Percentiles rank a stretch among this genome's conserved stretches.
Evolutionary conservation across 2,888 invertebrate genomes (phyloP).

Genomic region (Glaucopsyche alexis): DNA sequence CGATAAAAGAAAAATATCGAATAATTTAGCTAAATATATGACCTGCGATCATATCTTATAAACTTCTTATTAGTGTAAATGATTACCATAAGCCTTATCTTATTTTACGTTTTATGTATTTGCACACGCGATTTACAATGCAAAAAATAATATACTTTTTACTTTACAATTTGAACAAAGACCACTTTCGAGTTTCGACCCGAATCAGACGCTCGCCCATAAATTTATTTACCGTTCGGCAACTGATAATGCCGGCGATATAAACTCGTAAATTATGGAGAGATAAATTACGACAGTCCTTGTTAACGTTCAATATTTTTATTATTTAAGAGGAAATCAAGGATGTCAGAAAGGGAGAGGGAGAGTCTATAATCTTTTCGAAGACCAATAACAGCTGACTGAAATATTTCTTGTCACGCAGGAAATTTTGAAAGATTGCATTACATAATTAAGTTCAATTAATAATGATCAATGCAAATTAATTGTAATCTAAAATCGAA

Average conservation of each 20-base stretch:
- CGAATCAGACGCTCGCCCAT: constrained; percentile 4
- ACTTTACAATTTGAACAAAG: constrained; percentile 14
- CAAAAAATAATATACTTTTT: constrained; percentile 1
- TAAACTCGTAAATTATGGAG: not conserved
- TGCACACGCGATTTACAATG: not conserved
- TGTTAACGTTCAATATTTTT: not conserved
- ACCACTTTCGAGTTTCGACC: constrained; percentile 5
- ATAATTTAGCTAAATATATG: not conserved
- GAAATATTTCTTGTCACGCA: no score
- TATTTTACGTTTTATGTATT: not conserved
- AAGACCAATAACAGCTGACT: no score
- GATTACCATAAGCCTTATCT: not conserved
- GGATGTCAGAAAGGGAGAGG: not conserved
- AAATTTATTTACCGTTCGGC: constrained; percentile 24
- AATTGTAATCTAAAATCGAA: no score
- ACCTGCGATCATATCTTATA: not conserved
- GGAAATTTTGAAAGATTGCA: no score
- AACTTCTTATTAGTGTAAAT: not conserved
- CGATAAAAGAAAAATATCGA: not conserved
- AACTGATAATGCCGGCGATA: constrained; percentile 14
- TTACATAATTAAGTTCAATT: no score
- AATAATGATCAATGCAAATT: no score
- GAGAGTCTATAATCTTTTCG: no score
- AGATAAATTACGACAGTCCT: not conserved
- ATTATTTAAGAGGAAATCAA: not conserved